Conservation (phyloP, 2,113 vertebrate genomes). For the Columba janthina region DNA sequence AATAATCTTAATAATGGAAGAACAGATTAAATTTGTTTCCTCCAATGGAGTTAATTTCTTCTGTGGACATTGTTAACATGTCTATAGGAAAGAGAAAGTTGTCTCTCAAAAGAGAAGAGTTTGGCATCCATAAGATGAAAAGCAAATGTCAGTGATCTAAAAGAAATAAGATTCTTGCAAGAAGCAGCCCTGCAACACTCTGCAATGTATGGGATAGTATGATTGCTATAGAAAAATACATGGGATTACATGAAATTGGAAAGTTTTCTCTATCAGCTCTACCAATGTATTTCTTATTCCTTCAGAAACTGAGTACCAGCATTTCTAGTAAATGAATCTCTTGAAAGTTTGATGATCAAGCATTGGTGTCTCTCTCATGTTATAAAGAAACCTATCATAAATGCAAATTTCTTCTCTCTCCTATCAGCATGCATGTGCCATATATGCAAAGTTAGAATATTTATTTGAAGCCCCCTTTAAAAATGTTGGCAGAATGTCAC, state of each 20-base stretch:
- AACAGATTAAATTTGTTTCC: neutral
- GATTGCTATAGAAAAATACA: neutral
- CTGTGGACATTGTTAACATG: neutral
- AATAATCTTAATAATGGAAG: neutral
- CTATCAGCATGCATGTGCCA: neutral
- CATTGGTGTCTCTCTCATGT: neutral
- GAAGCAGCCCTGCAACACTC: neutral
- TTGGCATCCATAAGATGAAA: neutral
- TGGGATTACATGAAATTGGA: neutral
- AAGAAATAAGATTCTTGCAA: neutral
- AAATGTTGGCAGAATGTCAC: neutral
- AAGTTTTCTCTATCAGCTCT: neutral
- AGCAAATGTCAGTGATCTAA: neutral
- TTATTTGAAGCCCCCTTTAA: neutral
- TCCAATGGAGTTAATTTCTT: neutral
- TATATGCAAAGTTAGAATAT: neutral
- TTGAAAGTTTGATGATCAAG: neutral
- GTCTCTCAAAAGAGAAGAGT: neutral
- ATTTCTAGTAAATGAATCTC: neutral
- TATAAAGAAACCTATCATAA: neutral
- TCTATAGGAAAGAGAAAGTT: neutral
- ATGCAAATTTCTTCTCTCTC: neutral
- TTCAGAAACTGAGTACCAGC: neutral
- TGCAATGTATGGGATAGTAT: neutral
- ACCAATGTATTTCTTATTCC: neutral